These are phyloP conservation scores for Furnarius figulus DNA, from an alignment of 2,113 vertebrate genomes.

Conservation along the genomic window DNA sequence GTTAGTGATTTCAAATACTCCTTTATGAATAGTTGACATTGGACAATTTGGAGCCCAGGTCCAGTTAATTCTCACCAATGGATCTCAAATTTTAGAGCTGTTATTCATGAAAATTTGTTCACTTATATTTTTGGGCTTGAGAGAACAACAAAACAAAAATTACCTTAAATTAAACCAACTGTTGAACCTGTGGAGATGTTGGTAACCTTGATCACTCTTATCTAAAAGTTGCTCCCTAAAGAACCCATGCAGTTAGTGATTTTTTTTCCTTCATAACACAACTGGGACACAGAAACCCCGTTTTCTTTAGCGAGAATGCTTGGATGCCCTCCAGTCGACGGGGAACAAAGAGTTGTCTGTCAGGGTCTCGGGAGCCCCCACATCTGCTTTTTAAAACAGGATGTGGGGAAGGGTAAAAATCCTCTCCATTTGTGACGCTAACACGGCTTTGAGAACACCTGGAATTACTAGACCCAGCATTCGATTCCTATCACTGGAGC, in stretches of 20 bases:
- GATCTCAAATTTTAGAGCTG: neutral
- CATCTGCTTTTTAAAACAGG: slow-evolving; percentile 57
- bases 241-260: neutral
- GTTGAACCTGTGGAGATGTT: neutral
- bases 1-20: neutral
- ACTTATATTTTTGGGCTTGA: neutral
- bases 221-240: neutral
- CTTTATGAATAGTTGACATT: neutral
- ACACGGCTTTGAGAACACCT: slow-evolving; percentile 13
- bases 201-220: neutral
- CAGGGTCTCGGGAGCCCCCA: neutral
- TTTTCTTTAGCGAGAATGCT: neutral
- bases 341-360: slow-evolving; percentile 53
- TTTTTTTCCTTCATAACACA: neutral
- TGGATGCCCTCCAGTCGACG: slow-evolving; percentile 7
- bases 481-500: neutral
- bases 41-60: neutral
- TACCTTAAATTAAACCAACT: neutral
- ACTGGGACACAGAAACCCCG: neutral
- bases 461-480: neutral
- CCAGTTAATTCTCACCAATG: neutral
- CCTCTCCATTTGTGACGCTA: neutral
- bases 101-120: neutral
- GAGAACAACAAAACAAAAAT: neutral
- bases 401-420: slow-evolving; percentile 31